Base-by-base conservation (phyloP, 2,113 vertebrate genomes). In the Symphodus melops region DNA sequence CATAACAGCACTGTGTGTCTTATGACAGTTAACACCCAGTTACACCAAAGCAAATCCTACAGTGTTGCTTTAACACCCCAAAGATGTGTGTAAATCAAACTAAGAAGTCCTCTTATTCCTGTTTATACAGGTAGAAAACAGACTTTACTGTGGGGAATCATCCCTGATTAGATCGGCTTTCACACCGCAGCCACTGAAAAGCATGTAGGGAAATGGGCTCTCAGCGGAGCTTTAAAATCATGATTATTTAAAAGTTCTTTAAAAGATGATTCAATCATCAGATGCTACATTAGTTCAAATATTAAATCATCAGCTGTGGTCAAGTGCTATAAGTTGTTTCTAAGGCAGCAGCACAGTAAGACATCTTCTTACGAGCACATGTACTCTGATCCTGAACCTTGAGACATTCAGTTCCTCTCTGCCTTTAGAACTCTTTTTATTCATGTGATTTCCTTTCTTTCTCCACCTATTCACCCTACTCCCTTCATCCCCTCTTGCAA, bases 251-350 rank as follows among this genome's bases (percentile, higher is more conserved):
- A 33, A 33, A 33, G 28, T 33, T 33, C 3, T 33, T 33, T 33
- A 5, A 33, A 4, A 33, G 28, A 5, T 33, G 28, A 33, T 33
- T 33, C 28, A 33, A 33, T 33, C 28, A 33, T 33, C 28, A 25
- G 48, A 61, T 39, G 64, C 73, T 21, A 55, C 8, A 10, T 51
- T 28, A 20, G 61, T 51, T 23, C 67, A 65, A 77, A 2, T 33
- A 66, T 77, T 5, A 59, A 52, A 73, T 72, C 46, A 70, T 21
- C 21, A 9, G 8, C 13, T 44, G 3, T 33, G n/a, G 39, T 59
- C 5, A 80, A 20, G 39, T 33, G 65, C 28, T 57, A 39, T 52
- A 51, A 28, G 62, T 65, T 3, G 20, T 49, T 70, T 77, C 23
- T 75, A 37, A 41, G 39, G 39, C 11, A 41, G 6, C 4, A 33